These are phyloP conservation scores for Drosophila watanabei DNA, from an alignment of 1,140 invertebrate genomes.

Conservation along the genomic window DNA sequence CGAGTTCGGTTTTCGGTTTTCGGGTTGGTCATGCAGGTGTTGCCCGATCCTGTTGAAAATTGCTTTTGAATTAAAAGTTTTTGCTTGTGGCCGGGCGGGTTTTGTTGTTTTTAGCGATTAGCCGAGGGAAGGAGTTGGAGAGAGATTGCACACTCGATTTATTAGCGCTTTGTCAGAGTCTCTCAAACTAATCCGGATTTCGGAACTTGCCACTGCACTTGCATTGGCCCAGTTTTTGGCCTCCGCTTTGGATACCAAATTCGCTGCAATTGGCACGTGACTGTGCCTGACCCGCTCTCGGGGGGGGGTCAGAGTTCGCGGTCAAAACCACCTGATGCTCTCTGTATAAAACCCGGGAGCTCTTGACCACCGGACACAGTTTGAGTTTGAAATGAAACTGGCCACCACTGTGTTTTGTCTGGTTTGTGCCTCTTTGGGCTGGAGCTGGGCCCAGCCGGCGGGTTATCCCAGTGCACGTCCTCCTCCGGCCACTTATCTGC, in stretches of 20 bases:
- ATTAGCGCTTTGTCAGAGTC: slow-evolving; percentile 68
- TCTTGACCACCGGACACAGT: slow-evolving; percentile 37
- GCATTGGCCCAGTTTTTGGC: slow-evolving; percentile 64
- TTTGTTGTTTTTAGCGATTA: slow-evolving; percentile 83
- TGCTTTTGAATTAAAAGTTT: slow-evolving; percentile 71
- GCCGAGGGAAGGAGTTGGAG: slow-evolving; percentile 37
- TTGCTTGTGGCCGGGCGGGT: slow-evolving; percentile 72
- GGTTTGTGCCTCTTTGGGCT: slow-evolving; percentile 15
- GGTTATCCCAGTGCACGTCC: slow-evolving; percentile 69
- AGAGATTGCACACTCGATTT: slow-evolving; percentile 64
- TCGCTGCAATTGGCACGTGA: slow-evolving; percentile 57
- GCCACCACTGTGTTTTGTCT: slow-evolving; percentile 32
- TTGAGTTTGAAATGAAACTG: slow-evolving; percentile 40
- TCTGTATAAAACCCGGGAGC: slow-evolving; percentile 45
- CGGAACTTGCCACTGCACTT: slow-evolving; percentile 48
- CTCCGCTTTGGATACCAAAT: slow-evolving; percentile 9
- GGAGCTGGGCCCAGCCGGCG: slow-evolving; percentile 35
- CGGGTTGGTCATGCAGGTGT: slow-evolving; percentile 71
- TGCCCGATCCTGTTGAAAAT: slow-evolving; percentile 62
- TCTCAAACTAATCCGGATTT: slow-evolving; percentile 40
- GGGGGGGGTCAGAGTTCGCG: slow-evolving; percentile 45
- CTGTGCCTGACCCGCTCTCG: slow-evolving; percentile 18
- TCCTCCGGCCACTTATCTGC: slow-evolving; percentile 58
- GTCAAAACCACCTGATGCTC: slow-evolving; percentile 34
- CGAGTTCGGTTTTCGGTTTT: not conserved